Conservation (phyloP, 2,113 vertebrate species). For the Trochalopteron elliotii region DNA sequence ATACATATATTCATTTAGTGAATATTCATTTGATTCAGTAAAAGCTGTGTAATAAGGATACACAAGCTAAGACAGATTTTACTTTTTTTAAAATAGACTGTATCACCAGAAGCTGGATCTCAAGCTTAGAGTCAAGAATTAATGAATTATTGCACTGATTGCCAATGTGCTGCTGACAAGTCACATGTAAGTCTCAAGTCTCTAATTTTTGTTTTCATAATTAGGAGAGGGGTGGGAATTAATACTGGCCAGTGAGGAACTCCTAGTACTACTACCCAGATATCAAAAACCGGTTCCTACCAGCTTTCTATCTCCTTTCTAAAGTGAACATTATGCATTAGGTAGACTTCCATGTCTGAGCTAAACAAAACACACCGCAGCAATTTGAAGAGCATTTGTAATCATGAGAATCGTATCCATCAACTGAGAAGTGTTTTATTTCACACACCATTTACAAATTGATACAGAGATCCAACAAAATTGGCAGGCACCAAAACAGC, state of each 20-base stretch:
- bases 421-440: background rate
- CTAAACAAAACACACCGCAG: background rate
- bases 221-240: background rate
- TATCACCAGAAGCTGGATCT: background rate
- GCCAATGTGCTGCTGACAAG: background rate
- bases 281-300: background rate
- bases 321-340: background rate
- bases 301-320: background rate
- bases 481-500: background rate
- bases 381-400: background rate
- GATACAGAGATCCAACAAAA: background rate
- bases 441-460: background rate
- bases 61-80: background rate
- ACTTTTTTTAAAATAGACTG: background rate
- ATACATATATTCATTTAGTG: background rate
- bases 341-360: background rate
- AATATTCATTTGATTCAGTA: background rate
- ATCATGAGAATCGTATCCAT: background rate
- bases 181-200: background rate
- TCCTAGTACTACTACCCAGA: background rate
- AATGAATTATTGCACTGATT: background rate
- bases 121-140: background rate
- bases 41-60: background rate
- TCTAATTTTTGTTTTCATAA: background rate
- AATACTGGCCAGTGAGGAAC: background rate